These are phyloP conservation scores for Megaceryle torquata DNA, from an alignment of 2,113 vertebrate genomes.

Conservation along the genomic window DNA sequence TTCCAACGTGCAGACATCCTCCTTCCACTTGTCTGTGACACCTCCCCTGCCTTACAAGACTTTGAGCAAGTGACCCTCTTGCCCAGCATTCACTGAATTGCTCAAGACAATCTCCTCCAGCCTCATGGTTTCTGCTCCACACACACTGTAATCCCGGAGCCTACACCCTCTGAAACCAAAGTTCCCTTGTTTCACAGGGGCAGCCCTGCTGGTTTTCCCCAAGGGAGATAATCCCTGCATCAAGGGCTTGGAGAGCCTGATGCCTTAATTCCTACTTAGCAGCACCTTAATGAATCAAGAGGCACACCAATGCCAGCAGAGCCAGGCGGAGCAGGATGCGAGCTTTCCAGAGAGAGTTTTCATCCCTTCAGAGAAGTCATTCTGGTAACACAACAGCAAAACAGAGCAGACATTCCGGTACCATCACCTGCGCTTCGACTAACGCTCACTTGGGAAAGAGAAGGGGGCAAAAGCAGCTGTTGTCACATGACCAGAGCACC, in stretches of 20 bases:
- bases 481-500: fast-evolving
- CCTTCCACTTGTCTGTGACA: background rate
- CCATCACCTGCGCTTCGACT: fast-evolving
- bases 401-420: too few relatives aligned
- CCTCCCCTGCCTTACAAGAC: too few relatives aligned
- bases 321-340: too few relatives aligned
- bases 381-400: background rate
- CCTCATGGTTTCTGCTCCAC: too few relatives aligned
- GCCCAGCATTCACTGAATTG: background rate
- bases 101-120: background rate
- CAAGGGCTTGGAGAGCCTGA: background rate
- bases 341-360: background rate
- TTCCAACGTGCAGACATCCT: fast-evolving
- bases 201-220: background rate
- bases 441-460: background rate
- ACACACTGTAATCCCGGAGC: background rate
- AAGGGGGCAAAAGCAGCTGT: background rate
- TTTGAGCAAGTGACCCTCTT: background rate
- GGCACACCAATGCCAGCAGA: background rate
- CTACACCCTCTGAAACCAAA: background rate
- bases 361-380: background rate
- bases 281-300: background rate
- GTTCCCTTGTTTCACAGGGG: too few relatives aligned
- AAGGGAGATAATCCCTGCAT: background rate
- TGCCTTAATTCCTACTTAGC: background rate